Evolutionary conservation across 1,140 invertebrate species (phyloP).

Genomic region (Branchinecta lynchi): DNA sequence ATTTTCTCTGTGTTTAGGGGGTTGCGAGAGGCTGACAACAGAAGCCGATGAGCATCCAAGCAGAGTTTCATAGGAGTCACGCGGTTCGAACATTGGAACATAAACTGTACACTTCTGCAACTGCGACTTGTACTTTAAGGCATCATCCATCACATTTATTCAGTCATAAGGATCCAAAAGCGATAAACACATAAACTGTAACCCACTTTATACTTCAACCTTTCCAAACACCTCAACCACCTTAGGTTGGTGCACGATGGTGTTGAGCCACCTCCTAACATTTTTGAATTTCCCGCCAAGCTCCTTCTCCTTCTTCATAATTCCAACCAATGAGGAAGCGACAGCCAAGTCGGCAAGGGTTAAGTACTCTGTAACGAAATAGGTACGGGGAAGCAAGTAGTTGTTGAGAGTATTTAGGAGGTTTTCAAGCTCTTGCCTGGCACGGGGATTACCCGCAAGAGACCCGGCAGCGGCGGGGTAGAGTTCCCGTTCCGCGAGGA

Average conservation of each 20-base stretch:
- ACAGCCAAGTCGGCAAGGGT: slow-evolving; percentile 39
- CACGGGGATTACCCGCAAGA: slow-evolving; percentile 31
- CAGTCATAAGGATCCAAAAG: too few species aligned
- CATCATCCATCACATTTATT: too few species aligned
- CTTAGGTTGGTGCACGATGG: slow-evolving; percentile 37
- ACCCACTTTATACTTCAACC: too few species aligned
- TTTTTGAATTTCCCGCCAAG: slow-evolving; percentile 19
- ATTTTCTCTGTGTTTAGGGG: too few species aligned
- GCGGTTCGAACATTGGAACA: too few species aligned
- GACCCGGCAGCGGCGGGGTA: slow-evolving; percentile 36
- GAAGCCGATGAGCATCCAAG: too few species aligned
- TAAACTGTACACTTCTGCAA: too few species aligned
- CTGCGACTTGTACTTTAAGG: too few species aligned
- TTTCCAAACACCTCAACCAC: slow-evolving; percentile 29
- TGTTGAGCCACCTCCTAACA: slow-evolving; percentile 38
- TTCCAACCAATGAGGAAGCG: slow-evolving; percentile 34
- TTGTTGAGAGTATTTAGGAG: slow-evolving; percentile 32
- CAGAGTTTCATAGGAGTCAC: too few species aligned
- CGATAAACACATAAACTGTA: too few species aligned
- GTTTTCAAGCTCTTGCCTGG: slow-evolving; percentile 16
- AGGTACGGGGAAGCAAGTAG: slow-evolving; percentile 36
- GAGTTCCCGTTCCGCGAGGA: slow-evolving; percentile 36
- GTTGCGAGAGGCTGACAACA: too few species aligned
- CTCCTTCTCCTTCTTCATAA: slow-evolving; percentile 31
- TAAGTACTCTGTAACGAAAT: slow-evolving; percentile 39